Base-by-base conservation (phyloP, 2,113 vertebrate genomes). In the Tetraodon nigroviridis region DNA sequence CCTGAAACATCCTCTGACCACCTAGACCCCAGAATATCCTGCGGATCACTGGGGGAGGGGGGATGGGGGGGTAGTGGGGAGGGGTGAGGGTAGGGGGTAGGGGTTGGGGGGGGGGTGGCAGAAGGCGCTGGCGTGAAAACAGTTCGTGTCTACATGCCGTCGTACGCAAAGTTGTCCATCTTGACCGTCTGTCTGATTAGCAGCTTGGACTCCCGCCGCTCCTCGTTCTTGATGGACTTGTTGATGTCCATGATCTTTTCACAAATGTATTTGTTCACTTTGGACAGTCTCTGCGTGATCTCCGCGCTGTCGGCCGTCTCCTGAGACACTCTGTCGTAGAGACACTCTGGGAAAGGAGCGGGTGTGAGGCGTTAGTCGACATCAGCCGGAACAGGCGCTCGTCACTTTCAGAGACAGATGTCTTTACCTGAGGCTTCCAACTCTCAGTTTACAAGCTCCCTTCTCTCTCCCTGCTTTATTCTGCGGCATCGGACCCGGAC, bases 161-260 rank as follows among this genome's bases (percentile, higher is more conserved):
- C 90, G 40, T 90, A 92, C 62, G 76, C 83, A 84, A 90, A 91
- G 84, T 89, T 91, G 73, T 91, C 91, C 90, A 91, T 91, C 82
- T 92, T 92, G 76, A 92, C 90, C 20, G 91, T 91, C 83, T 92
- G 91, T 83, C 89, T 88, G 79, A 92, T 91, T 59, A 92, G 90
- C 67, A 92, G 89, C 89, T 98, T 98, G 85, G 96, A 96, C 88
- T 99, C 96, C 82, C 95, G 93, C 68, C 94, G 91, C 90, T 98
- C 95, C 92, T 99, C 95, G 53, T 99, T 98, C 93, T 99, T 99
- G 92, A 95, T 98, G 70, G 96, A 99, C 88, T 99, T 99, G 93
- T 99, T 99, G 92, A 99, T 99, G 91, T 99, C 96, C 96, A 99
- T 99, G 78, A 99, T 99, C 90, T 99, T 99, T 91, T 99, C 96